Percentiles rank a stretch among this genome's conserved stretches.
These are phyloP conservation scores for Scelioninae gen. 1 DNA, from an alignment of 2,888 invertebrate species.

Conservation along the genomic window DNA sequence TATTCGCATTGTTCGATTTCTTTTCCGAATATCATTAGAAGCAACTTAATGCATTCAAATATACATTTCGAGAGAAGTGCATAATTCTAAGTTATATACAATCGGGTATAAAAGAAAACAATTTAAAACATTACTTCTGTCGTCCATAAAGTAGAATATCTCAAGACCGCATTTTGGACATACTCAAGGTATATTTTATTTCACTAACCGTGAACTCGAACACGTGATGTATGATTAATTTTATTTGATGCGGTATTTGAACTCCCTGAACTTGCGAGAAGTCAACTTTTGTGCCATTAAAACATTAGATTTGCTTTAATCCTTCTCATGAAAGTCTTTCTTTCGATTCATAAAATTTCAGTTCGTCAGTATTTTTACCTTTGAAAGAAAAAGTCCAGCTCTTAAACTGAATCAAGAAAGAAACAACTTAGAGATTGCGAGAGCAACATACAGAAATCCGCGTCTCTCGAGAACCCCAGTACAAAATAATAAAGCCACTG, in stretches of 20 bases:
- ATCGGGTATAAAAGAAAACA: too few relatives aligned
- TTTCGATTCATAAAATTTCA: conserved; percentile 48
- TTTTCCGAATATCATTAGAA: conserved; percentile 19
- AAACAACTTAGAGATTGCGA: conserved; percentile 50
- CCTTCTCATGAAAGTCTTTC: conserved; percentile 45
- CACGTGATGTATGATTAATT: neutral
- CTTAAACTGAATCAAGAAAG: conserved; percentile 51
- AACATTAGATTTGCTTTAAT: conserved; percentile 30
- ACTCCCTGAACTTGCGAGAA: neutral
- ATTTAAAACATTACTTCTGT: too few relatives aligned
- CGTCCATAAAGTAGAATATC: neutral
- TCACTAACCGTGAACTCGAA: neutral
- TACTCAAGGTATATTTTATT: too few relatives aligned
- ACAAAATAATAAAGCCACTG: conserved; percentile 46
- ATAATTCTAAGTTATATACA: conserved; percentile 1
- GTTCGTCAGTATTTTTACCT: conserved; percentile 50
- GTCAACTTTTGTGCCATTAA: neutral
- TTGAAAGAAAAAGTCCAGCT: conserved; percentile 45
- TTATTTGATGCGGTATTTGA: neutral
- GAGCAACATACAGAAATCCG: conserved; percentile 49
- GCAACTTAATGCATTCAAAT: conserved; percentile 19
- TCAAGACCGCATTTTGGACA: too few relatives aligned
- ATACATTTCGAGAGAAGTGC: conserved; percentile 6
- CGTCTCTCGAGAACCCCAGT: conserved; percentile 29
- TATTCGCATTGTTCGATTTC: conserved; percentile 29